Evolutionary conservation across 2,888 invertebrate species (phyloP).

Genomic region (Sphaerophoria rueppellii): DNA sequence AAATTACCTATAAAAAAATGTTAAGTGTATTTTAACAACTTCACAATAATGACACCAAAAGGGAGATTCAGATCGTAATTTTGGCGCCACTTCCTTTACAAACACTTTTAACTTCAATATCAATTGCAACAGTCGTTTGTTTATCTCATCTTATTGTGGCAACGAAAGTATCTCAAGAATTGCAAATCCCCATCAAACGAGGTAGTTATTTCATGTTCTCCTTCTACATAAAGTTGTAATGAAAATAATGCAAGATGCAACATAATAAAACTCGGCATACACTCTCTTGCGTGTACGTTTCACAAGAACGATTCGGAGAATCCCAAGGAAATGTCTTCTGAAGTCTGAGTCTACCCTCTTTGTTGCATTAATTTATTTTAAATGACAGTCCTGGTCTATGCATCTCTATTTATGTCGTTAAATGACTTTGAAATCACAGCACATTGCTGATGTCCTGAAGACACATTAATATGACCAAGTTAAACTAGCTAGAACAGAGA

Average conservation of each 20-base stretch:
- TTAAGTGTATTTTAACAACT: constrained; percentile 63
- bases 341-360: constrained; percentile 32
- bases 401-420: constrained; percentile 55
- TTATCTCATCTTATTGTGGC: constrained; percentile 38
- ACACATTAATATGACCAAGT: constrained; percentile 38
- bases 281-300: constrained; percentile 57
- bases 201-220: constrained; percentile 12
- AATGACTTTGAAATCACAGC: constrained; percentile 47
- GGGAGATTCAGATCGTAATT: constrained; percentile 32
- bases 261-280: constrained; percentile 55
- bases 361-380: constrained; percentile 71
- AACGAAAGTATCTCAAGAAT: constrained; percentile 40
- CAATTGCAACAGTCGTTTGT: not conserved
- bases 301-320: constrained; percentile 47
- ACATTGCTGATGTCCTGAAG: constrained; percentile 30
- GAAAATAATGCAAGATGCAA: constrained; percentile 5
- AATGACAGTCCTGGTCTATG: constrained; percentile 65
- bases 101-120: constrained; percentile 14
- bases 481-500: constrained; percentile 9
- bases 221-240: not conserved
- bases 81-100: constrained; percentile 67
- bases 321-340: not conserved
- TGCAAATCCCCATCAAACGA: constrained; percentile 14
- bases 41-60: constrained; percentile 46
- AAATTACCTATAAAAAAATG: constrained; percentile 60